Conservation (phyloP, 2,113 vertebrate genomes). For the Vireo altiloquus region DNA sequence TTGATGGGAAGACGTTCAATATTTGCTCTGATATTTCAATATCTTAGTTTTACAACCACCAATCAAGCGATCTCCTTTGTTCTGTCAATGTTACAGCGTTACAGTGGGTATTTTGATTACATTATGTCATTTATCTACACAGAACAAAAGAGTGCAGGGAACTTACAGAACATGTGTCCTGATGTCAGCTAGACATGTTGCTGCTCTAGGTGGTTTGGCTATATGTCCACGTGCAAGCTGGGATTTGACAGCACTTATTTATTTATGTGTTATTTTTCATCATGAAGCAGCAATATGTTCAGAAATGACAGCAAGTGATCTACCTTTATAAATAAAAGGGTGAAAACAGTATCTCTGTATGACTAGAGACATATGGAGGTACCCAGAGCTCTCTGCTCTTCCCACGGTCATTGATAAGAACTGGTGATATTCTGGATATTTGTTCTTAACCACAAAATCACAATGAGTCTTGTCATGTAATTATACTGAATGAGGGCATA, state of each 20-base stretch:
- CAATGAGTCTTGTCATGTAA: not conserved
- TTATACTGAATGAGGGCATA: slow-evolving; percentile 6
- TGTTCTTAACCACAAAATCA: slow-evolving; percentile 37
- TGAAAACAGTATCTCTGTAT: not conserved
- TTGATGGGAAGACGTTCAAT: not conserved
- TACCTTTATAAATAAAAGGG: not conserved
- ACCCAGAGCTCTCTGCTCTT: not conserved
- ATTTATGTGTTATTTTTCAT: slow-evolving; percentile 21
- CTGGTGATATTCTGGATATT: slow-evolving; percentile 10
- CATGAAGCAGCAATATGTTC: slow-evolving; percentile 1
- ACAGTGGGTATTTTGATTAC: not conserved
- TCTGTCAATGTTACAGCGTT: not conserved
- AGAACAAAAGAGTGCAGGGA: not conserved
- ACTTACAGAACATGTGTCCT: not conserved
- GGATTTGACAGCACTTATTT: not conserved
- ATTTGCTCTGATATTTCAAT: not conserved
- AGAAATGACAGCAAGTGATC: slow-evolving; percentile 37
- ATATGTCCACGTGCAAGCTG: not conserved
- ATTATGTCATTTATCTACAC: not conserved
- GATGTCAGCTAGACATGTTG: not conserved
- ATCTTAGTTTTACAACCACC: not conserved
- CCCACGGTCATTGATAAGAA: not conserved
- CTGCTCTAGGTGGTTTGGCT: not conserved
- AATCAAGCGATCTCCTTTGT: not conserved
- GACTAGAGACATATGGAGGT: not conserved